Evolutionary conservation across 2,888 invertebrate genomes (phyloP).

Genomic region (Cactoblastis cactorum): DNA sequence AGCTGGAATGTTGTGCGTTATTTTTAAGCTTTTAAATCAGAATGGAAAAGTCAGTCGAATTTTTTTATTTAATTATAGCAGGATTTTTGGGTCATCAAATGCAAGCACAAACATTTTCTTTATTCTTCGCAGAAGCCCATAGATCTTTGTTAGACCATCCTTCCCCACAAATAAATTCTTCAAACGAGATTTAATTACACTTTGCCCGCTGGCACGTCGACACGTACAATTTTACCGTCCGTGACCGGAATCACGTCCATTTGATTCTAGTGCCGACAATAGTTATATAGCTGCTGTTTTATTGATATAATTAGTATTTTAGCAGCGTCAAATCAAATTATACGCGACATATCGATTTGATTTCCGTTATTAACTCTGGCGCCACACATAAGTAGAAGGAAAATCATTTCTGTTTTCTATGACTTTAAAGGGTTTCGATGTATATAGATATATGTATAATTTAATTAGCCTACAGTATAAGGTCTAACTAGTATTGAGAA

Average conservation of each 20-base stretch:
- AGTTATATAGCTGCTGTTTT: background rate
- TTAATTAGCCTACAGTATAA: too few species aligned
- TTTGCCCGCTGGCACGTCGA: slow-evolving; percentile 9
- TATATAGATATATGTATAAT: too few species aligned
- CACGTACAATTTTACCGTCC: slow-evolving; percentile 7
- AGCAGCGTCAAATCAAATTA: background rate
- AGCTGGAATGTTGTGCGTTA: too few species aligned
- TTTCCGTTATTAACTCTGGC: too few species aligned
- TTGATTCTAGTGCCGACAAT: slow-evolving; percentile 1
- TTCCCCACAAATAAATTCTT: slow-evolving; percentile 10
- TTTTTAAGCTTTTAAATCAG: too few species aligned
- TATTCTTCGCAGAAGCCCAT: background rate
- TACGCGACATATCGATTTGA: too few species aligned
- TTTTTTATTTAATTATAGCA: background rate
- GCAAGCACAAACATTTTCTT: background rate
- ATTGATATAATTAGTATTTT: background rate
- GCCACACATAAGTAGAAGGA: too few species aligned
- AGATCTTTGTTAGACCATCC: slow-evolving; percentile 4
- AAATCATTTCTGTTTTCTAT: too few species aligned
- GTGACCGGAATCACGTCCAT: slow-evolving; percentile 5
- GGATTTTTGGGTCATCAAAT: background rate
- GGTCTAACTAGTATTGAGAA: too few species aligned
- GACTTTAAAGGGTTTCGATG: too few species aligned
- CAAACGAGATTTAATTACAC: slow-evolving; percentile 10
- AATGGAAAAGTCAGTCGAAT: too few species aligned